A percentile compares a stretch with the other conserved stretches of the same genome.
These are phyloP conservation scores for Lichenostomus cassidix DNA, from an alignment of 2,113 vertebrate species.

Conservation along the genomic window DNA sequence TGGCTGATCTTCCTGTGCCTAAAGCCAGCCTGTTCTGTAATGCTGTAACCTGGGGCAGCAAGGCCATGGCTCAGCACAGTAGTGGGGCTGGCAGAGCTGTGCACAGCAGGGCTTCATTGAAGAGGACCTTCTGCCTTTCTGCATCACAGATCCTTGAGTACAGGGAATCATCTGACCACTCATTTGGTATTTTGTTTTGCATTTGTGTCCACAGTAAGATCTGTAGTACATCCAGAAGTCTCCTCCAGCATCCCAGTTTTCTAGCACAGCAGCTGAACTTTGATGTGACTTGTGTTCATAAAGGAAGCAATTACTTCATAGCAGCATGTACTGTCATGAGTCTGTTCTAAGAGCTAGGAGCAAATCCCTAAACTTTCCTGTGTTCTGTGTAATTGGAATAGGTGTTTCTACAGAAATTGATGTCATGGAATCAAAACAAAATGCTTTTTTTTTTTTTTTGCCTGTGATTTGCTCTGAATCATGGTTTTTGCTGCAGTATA, in stretches of 20 bases:
- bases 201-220: neutral
- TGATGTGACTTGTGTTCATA: neutral
- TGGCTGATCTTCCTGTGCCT: neutral
- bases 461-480: neutral
- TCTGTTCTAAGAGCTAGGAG: neutral
- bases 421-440: constrained; percentile 18
- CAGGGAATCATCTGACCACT: neutral
- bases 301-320: neutral
- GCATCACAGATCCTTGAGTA: neutral
- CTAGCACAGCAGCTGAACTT: neutral
- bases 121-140: neutral
- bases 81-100: neutral
- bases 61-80: neutral
- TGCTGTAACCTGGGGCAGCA: neutral
- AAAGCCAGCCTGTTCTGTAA: neutral
- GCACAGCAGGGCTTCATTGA: neutral
- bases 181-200: neutral
- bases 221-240: neutral
- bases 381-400: neutral
- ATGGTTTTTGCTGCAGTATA: neutral
- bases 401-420: neutral
- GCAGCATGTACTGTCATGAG: neutral
- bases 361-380: neutral
- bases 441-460: neutral
- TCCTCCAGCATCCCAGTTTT: neutral